Evolutionary conservation across 1,140 invertebrate species (phyloP).

Genomic region (roundworm (Caenorhabditis elegans)): WBcel235 BX284604.4:6911001-6911500

Average conservation of each 20-base stretch:
- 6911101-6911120: slow-evolving; percentile 52
- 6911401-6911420: slow-evolving; percentile 98
- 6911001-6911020: not conserved
- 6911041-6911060: slow-evolving; percentile 48
- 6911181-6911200: not conserved
- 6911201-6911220: not conserved
- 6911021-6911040: slow-evolving; percentile 58
- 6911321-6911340: slow-evolving; percentile 71
- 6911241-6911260: slow-evolving; percentile 55
- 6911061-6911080: slow-evolving; percentile 51
- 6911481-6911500: slow-evolving; percentile 64
- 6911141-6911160: slow-evolving; percentile 51
- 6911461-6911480: slow-evolving; percentile 69
- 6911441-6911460: slow-evolving; percentile 83
- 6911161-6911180: slow-evolving; percentile 22
- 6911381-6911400: slow-evolving; percentile 87
- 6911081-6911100: slow-evolving; percentile 50
- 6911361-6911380: slow-evolving; percentile 86
- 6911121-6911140: slow-evolving; percentile 59
- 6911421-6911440: slow-evolving; percentile 91
- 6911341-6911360: slow-evolving; percentile 94
- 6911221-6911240: slow-evolving; percentile 50
- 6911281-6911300: slow-evolving; percentile 62
- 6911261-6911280: slow-evolving; percentile 52
- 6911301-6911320: slow-evolving; percentile 51